Evolutionary conservation across 2,888 invertebrate species (phyloP).

Genomic region (Rhaphigaster nebulosa): DNA sequence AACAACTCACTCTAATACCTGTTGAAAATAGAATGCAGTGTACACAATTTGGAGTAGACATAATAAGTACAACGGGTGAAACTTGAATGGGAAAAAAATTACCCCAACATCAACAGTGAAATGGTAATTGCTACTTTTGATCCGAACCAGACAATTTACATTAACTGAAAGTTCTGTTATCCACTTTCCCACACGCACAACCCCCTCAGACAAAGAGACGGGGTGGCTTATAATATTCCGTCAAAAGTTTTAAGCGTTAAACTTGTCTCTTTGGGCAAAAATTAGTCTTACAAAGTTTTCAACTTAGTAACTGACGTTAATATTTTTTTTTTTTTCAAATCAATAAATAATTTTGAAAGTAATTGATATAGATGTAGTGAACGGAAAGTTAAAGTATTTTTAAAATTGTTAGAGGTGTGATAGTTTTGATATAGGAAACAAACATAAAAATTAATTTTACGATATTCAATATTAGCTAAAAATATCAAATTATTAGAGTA

Average conservation of each 20-base stretch:
- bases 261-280: not conserved
- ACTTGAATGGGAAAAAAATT: conserved; percentile 33
- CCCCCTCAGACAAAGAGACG: not conserved
- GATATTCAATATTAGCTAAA: no score
- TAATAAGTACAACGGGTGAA: conserved; percentile 13
- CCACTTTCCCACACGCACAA: conserved; percentile 22
- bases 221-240: not conserved
- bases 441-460: no score
- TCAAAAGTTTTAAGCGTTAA: not conserved
- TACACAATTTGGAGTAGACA: not conserved
- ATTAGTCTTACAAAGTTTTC: not conserved
- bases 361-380: no score
- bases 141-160: not conserved
- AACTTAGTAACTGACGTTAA: not conserved
- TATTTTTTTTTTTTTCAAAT: no score
- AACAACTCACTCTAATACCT: not conserved
- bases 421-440: no score
- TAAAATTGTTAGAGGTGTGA: no score
- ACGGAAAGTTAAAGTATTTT: no score
- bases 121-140: conserved; percentile 5
- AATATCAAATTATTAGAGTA: no score
- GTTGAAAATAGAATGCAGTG: not conserved
- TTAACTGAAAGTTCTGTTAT: conserved; percentile 15
- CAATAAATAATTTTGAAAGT: no score
- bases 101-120: conserved; percentile 2